A percentile compares a stretch with the other conserved stretches of the same genome.
Evolutionary conservation across 2,797 vertebrate species (phyloP).

Genomic region (Argyrosomus regius): DNA sequence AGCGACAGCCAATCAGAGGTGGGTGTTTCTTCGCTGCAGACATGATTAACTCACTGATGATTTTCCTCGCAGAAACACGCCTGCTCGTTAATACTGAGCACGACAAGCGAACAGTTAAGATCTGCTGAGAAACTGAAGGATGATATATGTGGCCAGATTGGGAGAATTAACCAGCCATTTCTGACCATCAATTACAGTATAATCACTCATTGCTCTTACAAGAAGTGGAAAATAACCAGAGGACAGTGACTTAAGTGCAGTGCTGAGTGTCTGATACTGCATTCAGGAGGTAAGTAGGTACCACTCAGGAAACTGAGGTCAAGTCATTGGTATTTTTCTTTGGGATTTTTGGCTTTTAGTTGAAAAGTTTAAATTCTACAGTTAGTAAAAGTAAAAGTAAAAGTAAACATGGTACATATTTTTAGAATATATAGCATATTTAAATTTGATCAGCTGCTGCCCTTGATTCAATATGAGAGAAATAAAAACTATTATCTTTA

Average conservation of each 20-base stretch:
- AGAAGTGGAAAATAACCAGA: background rate
- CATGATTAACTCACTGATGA: constrained; percentile 43
- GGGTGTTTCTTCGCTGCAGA: constrained; percentile 5
- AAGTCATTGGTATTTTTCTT: background rate
- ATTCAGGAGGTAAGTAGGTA: background rate
- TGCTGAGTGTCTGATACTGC: background rate
- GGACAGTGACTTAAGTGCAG: background rate
- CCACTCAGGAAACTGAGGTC: background rate
- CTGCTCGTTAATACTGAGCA: constrained; percentile 24
- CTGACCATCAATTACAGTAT: background rate
- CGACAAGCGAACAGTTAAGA: background rate
- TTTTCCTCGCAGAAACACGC: constrained; percentile 4
- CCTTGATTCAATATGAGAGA: background rate
- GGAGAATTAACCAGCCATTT: constrained; percentile 17
- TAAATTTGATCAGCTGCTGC: background rate
- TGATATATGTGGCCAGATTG: background rate
- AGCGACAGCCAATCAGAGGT: constrained; percentile 33
- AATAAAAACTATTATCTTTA: background rate
- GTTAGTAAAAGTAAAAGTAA: background rate
- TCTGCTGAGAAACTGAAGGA: background rate
- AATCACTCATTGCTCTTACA: background rate
- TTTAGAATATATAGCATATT: background rate
- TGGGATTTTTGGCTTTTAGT: background rate
- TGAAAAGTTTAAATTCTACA: background rate
- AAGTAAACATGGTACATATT: too few species aligned